Conservation (phyloP, 2,888 invertebrate species). For the Scelioninae gen. 1 region DNA sequence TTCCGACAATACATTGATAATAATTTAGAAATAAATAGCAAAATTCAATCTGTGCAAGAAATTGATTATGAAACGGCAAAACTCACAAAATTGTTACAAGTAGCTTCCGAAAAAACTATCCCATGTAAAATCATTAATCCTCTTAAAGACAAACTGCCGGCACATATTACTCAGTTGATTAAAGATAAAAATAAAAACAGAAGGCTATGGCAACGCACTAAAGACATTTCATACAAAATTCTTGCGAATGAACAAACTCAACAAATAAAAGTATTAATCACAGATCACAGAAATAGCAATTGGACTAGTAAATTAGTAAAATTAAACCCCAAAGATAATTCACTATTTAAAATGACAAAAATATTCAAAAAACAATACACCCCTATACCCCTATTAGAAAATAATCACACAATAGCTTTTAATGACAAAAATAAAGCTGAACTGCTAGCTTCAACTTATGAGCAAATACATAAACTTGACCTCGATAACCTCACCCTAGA, state of each 20-base stretch:
- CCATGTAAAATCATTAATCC: not conserved
- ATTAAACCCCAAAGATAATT: constrained; percentile 45
- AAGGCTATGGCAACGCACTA: constrained; percentile 54
- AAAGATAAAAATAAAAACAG: constrained; percentile 55
- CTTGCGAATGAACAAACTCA: too few relatives aligned
- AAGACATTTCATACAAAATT: not conserved
- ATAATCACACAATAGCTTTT: not conserved
- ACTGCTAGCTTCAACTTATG: constrained; percentile 43
- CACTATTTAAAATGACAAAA: constrained; percentile 60
- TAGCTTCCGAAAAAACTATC: not conserved
- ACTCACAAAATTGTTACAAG: not conserved
- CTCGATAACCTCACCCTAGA: constrained; percentile 20
- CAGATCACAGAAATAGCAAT: constrained; percentile 34
- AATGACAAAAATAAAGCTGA: constrained; percentile 53
- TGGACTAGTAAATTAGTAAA: constrained; percentile 50
- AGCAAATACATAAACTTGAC: constrained; percentile 57
- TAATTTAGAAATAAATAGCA: not conserved
- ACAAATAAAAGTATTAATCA: constrained; percentile 48
- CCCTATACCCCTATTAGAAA: constrained; percentile 29
- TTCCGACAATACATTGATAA: not conserved
- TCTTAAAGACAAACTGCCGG: constrained; percentile 2
- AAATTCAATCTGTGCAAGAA: not conserved
- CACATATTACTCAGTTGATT: constrained; percentile 14
- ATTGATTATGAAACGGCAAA: not conserved
- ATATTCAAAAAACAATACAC: constrained; percentile 44